phyloP scores from a whole-genome alignment of 2,888 invertebrate species.

The Phanerotoma sp. region DNA sequence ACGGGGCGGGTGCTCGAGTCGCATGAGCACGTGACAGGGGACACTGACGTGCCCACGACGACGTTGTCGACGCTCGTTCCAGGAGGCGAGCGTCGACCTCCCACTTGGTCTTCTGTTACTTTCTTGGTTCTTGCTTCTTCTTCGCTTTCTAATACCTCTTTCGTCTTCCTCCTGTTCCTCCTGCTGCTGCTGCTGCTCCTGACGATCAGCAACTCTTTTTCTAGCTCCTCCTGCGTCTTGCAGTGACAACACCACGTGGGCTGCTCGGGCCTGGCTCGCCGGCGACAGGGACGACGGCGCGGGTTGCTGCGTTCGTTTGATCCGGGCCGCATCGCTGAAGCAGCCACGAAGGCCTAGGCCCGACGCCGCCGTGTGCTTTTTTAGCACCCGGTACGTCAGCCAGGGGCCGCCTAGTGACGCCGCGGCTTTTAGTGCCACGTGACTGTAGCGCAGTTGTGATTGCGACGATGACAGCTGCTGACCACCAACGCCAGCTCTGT shows the following conservation, averaged over 20 bases:
- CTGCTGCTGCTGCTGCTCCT: too few relatives aligned
- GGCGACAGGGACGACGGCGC: constrained; percentile 36
- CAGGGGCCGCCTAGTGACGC: constrained; percentile 16
- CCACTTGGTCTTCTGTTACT: constrained; percentile 21
- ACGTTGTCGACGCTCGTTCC: constrained; percentile 37
- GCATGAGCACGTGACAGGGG: constrained; percentile 50
- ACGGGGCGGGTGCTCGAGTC: constrained; percentile 43
- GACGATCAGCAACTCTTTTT: neutral
- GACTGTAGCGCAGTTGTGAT: neutral
- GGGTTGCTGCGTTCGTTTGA: constrained; percentile 43
- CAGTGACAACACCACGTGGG: constrained; percentile 20
- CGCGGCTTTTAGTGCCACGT: constrained; percentile 1
- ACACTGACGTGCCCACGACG: constrained; percentile 46
- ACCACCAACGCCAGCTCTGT: neutral
- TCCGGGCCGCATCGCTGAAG: constrained; percentile 56
- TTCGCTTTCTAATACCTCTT: neutral
- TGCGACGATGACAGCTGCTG: neutral
- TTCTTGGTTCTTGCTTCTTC: neutral
- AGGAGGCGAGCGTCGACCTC: constrained; percentile 34
- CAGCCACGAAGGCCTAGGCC: constrained; percentile 53
- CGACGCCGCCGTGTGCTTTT: constrained; percentile 44
- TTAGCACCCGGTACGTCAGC: constrained; percentile 33
- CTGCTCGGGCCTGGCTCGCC: constrained; percentile 21
- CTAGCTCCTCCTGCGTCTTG: constrained; percentile 3
- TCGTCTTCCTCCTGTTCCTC: neutral